Percentiles rank a stretch among this genome's conserved stretches.
phyloP scores from a whole-genome alignment of 2,113 vertebrate species.

The Pituophis catenifer region DNA sequence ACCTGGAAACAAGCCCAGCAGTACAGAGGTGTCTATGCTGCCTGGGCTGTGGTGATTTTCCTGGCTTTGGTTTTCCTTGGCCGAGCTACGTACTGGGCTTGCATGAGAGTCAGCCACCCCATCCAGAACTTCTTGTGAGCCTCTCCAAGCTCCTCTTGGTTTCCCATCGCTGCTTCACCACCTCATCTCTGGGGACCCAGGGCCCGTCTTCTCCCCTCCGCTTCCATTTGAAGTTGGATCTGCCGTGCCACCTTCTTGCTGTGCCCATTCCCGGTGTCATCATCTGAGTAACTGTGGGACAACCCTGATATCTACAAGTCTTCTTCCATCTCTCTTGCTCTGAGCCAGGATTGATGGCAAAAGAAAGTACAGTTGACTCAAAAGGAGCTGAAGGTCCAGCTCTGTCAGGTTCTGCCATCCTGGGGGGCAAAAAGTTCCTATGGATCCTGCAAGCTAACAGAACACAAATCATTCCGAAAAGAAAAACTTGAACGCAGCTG shows the following conservation, averaged over 20 bases:
- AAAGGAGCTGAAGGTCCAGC: neutral
- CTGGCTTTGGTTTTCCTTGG: slow-evolving; percentile 81
- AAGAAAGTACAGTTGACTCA: neutral
- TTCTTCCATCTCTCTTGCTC: neutral
- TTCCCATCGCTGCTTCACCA: neutral
- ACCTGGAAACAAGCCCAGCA: slow-evolving; percentile 80
- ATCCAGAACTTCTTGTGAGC: slow-evolving; percentile 74
- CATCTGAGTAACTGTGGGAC: neutral
- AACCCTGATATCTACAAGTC: neutral
- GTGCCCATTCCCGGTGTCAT: neutral
- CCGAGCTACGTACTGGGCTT: slow-evolving; percentile 88
- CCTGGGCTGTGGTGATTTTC: slow-evolving; percentile 82
- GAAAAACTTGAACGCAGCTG: neutral
- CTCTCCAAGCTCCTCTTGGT: neutral
- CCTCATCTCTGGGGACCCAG: neutral
- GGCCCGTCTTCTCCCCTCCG: no score
- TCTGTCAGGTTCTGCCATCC: neutral
- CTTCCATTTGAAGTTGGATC: neutral
- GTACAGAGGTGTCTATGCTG: slow-evolving; percentile 85
- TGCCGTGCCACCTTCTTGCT: neutral
- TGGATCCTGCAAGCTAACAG: neutral
- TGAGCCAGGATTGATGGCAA: neutral
- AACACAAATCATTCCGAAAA: neutral
- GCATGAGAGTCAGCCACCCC: slow-evolving; percentile 76
- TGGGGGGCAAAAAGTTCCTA: neutral